These are phyloP conservation scores for Eustalomyia histrio DNA, from an alignment of 2,888 invertebrate genomes.

Conservation along the genomic window DNA sequence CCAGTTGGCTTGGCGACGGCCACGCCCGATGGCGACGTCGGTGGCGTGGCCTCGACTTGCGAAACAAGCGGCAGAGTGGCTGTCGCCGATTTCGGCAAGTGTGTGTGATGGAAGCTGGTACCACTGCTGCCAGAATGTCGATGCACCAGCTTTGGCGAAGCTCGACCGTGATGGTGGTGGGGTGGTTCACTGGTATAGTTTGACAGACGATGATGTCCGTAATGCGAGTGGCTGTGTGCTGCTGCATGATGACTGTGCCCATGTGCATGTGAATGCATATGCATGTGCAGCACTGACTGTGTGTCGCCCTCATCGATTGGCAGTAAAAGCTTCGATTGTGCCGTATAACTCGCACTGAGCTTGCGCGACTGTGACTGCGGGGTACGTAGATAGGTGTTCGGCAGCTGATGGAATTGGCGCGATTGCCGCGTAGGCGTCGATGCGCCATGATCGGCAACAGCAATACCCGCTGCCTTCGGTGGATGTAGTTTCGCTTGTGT, in stretches of 20 bases:
- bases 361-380: constrained; percentile 78
- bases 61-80: constrained; percentile 79
- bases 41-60: constrained; percentile 77
- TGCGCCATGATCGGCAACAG: constrained; percentile 72
- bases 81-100: constrained; percentile 78
- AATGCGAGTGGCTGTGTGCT: constrained; percentile 61
- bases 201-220: constrained; percentile 63
- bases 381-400: constrained; percentile 79
- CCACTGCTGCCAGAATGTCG: constrained; percentile 77
- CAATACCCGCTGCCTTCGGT: constrained; percentile 75
- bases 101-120: constrained; percentile 74
- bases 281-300: constrained; percentile 74
- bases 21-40: constrained; percentile 75
- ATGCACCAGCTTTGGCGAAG: constrained; percentile 76
- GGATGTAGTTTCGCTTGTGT: constrained; percentile 81
- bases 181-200: constrained; percentile 60
- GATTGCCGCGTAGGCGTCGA: constrained; percentile 77
- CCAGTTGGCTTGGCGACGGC: constrained; percentile 70
- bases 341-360: constrained; percentile 78
- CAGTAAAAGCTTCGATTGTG: constrained; percentile 79
- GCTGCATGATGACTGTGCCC: constrained; percentile 69
- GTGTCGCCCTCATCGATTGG: constrained; percentile 78
- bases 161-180: constrained; percentile 70
- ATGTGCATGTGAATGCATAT: constrained; percentile 71
- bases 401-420: constrained; percentile 82